Base-by-base conservation (phyloP, 2,797 vertebrate genomes). In the Phalloptychus januarius region DNA sequence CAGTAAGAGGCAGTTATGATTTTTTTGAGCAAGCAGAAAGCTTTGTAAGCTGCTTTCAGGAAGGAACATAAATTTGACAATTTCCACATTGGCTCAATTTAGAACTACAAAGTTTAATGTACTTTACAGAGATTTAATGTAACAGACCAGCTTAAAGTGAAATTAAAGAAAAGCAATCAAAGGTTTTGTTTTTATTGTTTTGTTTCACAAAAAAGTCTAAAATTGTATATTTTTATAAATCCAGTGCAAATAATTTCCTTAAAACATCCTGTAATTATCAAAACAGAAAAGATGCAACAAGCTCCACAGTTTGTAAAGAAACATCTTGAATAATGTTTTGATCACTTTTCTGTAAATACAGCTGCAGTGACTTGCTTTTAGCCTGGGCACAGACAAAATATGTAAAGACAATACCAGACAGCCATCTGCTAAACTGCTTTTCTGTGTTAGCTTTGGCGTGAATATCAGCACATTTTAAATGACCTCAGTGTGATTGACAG, bases 381-480 rank as follows among this genome's bases (percentile, higher is more conserved):
- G 65, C 80, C 10, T 76, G 58, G n/a, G 71, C 69, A 56, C 67
- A 77, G 33, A 65, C 79, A 58, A 44, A 80, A 81, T 78, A 78
- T 44, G 79, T 65, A 81, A 28, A 70, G 40, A 40, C 67, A 42
- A 28, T 44, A 70, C 38, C 25, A 44, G 40, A 44, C 25, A 44
- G 5, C 5, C 65, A 5, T 44, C 65, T 70, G 67, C 25, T 70
- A 70, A 70, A 44, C 25, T 44, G 40, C 25, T 70, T 63, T 28
- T 70, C 40, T 44, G 40, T 70, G 88, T 94, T 93, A 84, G 82
- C 82, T 88, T 94, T 94, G 93, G 92, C 92, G 78, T 71, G 33
- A 50, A 75, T 67, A 72, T 61, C 65, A 4, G 0, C 77, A 77
- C 25, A 38, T 86, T 86, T 86, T 90, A 75, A 88, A 91, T 85